A percentile compares a stretch with the other conserved stretches of the same genome.
phyloP scores from a whole-genome alignment of 2,888 invertebrate species.

The Drosophila putrida region DNA sequence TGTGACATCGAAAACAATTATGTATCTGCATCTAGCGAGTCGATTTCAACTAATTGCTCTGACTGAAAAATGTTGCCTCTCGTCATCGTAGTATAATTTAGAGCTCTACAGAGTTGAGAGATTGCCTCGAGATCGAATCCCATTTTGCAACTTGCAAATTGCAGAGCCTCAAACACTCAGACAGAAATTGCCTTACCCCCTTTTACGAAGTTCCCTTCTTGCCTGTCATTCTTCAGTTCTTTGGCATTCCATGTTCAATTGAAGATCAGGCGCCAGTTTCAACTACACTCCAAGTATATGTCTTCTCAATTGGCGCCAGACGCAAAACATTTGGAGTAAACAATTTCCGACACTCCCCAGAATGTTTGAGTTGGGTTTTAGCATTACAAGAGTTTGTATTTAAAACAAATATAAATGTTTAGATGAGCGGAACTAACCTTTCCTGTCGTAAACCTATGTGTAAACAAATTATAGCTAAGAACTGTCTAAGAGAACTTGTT shows the following conservation, averaged over 20 bases:
- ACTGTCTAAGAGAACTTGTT: neutral
- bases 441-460: neutral
- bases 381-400: neutral
- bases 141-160: conserved; percentile 55
- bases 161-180: conserved; percentile 34
- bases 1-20: conserved; percentile 58
- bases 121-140: conserved; percentile 36
- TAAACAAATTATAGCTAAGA: neutral
- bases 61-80: conserved; percentile 34
- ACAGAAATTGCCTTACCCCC: conserved; percentile 40
- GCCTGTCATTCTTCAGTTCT: conserved; percentile 18
- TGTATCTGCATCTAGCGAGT: conserved; percentile 54
- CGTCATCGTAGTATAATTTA: neutral
- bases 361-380: conserved; percentile 13
- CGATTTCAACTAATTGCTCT: conserved; percentile 68
- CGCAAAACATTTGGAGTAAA: conserved; percentile 46
- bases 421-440: conserved; percentile 3
- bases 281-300: conserved; percentile 42
- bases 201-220: neutral
- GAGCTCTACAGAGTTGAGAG: conserved; percentile 14
- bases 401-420: conserved; percentile 2
- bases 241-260: conserved; percentile 51
- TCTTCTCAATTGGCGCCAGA: conserved; percentile 53
- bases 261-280: conserved; percentile 54
- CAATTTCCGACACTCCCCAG: conserved; percentile 43